Evolutionary conservation across 1,140 invertebrate species (phyloP).

Genomic region (Drosophila bocki): DNA sequence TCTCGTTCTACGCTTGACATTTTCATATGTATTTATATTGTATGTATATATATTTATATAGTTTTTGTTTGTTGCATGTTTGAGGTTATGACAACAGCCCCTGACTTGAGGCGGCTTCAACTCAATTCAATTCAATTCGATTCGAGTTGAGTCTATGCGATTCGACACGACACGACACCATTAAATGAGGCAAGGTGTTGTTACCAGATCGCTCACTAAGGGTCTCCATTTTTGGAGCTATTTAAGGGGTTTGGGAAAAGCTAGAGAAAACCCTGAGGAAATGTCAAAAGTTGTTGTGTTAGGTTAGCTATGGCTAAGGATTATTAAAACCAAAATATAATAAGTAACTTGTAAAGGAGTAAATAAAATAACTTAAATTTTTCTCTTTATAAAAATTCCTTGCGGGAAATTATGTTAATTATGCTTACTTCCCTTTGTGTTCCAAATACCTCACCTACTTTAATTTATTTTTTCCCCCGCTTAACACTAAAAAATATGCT

Average conservation of each 20-base stretch:
- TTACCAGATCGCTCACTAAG: conserved; percentile 34
- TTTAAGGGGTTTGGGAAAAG: conserved; percentile 16
- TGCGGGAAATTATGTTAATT: no score
- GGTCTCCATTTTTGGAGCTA: conserved; percentile 33
- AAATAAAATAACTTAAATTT: no score
- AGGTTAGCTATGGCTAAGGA: background rate
- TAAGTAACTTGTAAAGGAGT: no score
- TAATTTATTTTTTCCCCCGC: background rate
- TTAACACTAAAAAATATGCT: background rate
- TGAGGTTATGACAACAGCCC: conserved; percentile 68
- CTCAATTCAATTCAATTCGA: conserved; percentile 27
- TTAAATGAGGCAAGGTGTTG: conserved; percentile 64
- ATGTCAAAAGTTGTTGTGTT: conserved; percentile 39
- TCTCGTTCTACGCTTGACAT: conserved; percentile 48
- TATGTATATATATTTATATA: background rate
- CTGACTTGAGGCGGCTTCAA: conserved; percentile 17
- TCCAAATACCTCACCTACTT: no score
- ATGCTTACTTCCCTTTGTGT: no score
- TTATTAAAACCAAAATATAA: background rate
- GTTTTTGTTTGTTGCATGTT: conserved; percentile 51
- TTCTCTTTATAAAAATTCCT: no score
- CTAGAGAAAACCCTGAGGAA: background rate
- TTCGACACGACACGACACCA: conserved; percentile 55
- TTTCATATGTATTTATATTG: conserved; percentile 16
- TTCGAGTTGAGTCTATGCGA: conserved; percentile 32